Base-by-base conservation (phyloP, 2,797 vertebrate genomes). In the Gouania willdenowi region DNA sequence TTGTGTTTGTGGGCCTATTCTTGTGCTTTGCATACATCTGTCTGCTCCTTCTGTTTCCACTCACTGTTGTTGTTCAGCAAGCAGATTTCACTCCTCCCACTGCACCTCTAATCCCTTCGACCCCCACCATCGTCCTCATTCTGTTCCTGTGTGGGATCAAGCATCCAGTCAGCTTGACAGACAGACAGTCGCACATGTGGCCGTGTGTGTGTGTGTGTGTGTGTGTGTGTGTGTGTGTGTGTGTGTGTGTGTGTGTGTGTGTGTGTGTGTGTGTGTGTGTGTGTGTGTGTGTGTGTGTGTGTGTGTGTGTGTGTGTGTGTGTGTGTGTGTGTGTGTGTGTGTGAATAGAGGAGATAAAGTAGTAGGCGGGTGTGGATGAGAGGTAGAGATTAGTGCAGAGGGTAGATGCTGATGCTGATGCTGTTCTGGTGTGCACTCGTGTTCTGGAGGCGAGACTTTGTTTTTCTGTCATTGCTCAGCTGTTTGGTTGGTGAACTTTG, bases 81-180 rank as follows among this genome's bases (percentile, higher is more conserved):
- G 75, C 90, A 84, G 89, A 91, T 89, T 88, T 87, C 71, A 89
- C 90, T 89, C 87, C 91, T 88, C 91, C 93, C 85, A 89, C 87
- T 71, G 69, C 87, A 91, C 88, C 84, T 81, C 86, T 92, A 94
- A 93, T 92, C 92, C 91, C 89, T 77, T 86, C 92, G 89, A 90
- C 90, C 91, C 88, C 88, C 26, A 19, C 15, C 5, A 14, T 29
- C 23, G 14, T 10, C 39, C 72, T 56, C 51, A 77, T 47, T 45
- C 76, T 75, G 66, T 68, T 71, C 73, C 69, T 71, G 37, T 74
- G 70, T 70, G 71, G 75, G 71, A 81, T 83, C 74, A 79, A 68
- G 54, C 59, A 45, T 77, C 66, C 57, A 52, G 59, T 73, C 67
- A 62, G 64, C 59, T 68, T 69, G 72, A 75, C 55, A 69, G 75